Evolutionary conservation across 2,113 vertebrate genomes (phyloP), one percentile per base, ranked within the genome.

Genomic region (Callionymus lyra): DNA sequence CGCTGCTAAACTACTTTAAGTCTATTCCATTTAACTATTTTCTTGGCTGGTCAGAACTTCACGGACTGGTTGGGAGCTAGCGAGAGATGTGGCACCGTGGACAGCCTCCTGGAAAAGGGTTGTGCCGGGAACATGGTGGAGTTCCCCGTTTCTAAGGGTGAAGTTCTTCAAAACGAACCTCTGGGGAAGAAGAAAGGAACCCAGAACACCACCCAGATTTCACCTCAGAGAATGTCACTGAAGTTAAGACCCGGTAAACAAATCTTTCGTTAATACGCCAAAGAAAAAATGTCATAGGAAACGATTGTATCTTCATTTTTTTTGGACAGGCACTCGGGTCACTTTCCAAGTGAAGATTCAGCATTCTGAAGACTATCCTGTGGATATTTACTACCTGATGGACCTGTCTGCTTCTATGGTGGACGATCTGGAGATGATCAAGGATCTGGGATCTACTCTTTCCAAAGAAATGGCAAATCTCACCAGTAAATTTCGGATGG

Each of bases 311-410:
- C 1, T 10, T 55, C 47, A 6, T 9, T 45, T 50, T 12, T 47
- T 11, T 41, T 44, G 14, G 32, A 14, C 27, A 93, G 95, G 91
- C 51, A 81, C 81, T 59, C 83, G 85, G 50, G 69, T 91, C 75
- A 93, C 84, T 9, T 87, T 97, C 62, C 90, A 93, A 76, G 87
- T 98, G 17, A 85, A 86, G 48, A 87, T 99, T 50, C 90, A 90
- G 34, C 91, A 92, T 70, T 89, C 85, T 0, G 91, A 95, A 72
- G 91, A 98, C 77, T 93, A 97, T 62, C 95, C 95, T 0, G 90
- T 98, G 42, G 95, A 99, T 56, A 81, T 98, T 38, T 99, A 99
- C 79, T 99, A 98, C 77, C 85, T 99, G 70, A 99, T 99, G 95
- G 95, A 99, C 74, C 85, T 99, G 69, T 99, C 95, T 0, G 95